These are phyloP conservation scores for Phaethornis superciliosus DNA, from an alignment of 2,113 vertebrate species.

Conservation along the genomic window DNA sequence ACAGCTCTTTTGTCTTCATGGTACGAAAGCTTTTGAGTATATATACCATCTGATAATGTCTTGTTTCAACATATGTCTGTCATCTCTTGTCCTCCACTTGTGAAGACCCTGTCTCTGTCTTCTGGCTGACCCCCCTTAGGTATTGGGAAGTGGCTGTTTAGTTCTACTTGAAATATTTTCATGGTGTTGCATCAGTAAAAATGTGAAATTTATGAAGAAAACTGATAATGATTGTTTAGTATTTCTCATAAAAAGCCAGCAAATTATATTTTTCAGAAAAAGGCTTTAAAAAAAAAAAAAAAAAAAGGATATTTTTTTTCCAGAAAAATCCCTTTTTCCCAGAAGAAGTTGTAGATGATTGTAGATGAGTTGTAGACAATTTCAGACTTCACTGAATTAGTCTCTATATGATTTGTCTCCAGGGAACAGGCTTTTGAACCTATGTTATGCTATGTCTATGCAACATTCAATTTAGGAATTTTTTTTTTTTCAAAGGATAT, in stretches of 20 bases:
- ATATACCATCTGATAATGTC: not conserved
- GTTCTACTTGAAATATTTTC: not conserved
- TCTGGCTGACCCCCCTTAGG: not conserved
- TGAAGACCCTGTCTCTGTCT: not conserved
- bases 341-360: not conserved
- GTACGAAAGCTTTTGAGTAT: not conserved
- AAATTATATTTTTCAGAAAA: not conserved
- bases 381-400: not conserved
- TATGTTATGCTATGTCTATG: not conserved
- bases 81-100: accelerated
- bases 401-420: not conserved
- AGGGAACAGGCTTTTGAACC: not conserved
- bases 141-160: not conserved
- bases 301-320: not conserved
- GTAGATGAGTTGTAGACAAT: not conserved
- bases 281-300: not conserved
- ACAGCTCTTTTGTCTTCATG: not conserved
- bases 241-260: not conserved
- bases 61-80: not conserved
- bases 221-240: not conserved
- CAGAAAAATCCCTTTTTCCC: not conserved
- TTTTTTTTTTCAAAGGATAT: not conserved
- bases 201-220: not conserved
- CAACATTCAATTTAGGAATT: not conserved
- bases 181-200: not conserved